These are phyloP conservation scores for Eurypyga helias DNA, from an alignment of 2,113 vertebrate genomes.

Conservation along the genomic window DNA sequence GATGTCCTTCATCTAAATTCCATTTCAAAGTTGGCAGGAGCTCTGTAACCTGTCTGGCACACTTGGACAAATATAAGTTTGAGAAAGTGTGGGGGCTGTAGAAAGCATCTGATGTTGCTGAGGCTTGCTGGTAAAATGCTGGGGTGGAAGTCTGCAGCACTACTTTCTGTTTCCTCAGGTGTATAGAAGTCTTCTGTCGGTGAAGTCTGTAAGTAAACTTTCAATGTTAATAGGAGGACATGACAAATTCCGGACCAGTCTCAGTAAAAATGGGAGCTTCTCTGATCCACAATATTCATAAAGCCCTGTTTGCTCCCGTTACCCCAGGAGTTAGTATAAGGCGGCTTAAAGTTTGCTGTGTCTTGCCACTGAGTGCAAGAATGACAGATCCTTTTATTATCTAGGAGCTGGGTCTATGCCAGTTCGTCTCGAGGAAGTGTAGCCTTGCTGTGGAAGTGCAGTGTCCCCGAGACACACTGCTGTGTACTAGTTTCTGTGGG, in stretches of 20 bases:
- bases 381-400: background rate
- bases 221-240: background rate
- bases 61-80: background rate
- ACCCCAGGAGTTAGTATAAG: background rate
- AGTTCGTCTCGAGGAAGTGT: background rate
- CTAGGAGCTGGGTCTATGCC: background rate
- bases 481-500: background rate
- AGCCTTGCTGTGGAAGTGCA: background rate
- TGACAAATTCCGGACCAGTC: background rate
- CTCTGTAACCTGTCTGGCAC: background rate
- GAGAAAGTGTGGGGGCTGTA: background rate
- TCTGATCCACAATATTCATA: background rate
- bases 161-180: background rate
- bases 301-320: background rate
- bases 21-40: background rate
- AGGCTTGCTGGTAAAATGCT: background rate
- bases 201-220: background rate
- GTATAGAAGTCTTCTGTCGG: background rate
- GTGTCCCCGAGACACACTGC: fast-evolving
- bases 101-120: background rate
- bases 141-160: background rate
- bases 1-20: background rate
- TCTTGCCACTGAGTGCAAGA: background rate
- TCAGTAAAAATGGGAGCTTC: background rate
- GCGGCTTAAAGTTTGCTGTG: background rate